Conservation (phyloP, 1,140 invertebrate genomes). For the Macrotrachela quadricornifera region DNA sequence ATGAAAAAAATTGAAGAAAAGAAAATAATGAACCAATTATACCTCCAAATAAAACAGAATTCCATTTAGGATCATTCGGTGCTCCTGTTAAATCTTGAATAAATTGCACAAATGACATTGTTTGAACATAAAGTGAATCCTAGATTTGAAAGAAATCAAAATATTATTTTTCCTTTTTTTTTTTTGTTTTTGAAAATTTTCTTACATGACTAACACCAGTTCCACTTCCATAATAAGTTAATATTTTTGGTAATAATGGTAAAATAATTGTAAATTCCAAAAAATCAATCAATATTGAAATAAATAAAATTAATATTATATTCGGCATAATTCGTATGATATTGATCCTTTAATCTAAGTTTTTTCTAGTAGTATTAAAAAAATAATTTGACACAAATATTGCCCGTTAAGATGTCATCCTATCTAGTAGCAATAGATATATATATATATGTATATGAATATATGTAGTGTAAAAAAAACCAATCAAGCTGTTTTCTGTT, state of each 20-base stretch:
- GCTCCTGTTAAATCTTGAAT: conserved; percentile 55
- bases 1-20: conserved; percentile 77
- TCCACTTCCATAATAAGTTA: conserved; percentile 51
- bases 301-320: conserved; percentile 42
- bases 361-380: too few species aligned
- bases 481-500: too few species aligned
- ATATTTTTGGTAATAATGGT: conserved; percentile 61
- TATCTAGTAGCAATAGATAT: too few species aligned
- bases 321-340: too few species aligned
- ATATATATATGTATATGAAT: too few species aligned
- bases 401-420: too few species aligned
- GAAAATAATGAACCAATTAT: conserved; percentile 88
- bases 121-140: too few species aligned
- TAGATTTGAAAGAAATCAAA: too few species aligned
- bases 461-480: too few species aligned
- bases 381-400: too few species aligned
- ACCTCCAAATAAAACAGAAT: conserved; percentile 76
- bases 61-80: conserved; percentile 49
- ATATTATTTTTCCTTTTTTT: too few species aligned
- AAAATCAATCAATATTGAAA: conserved; percentile 65
- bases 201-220: conserved; percentile 13
- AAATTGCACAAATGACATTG: conserved; percentile 36
- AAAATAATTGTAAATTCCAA: conserved; percentile 84
- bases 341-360: too few species aligned
- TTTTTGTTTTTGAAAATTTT: neutral